Percentiles rank a stretch among this genome's conserved stretches.
These are phyloP conservation scores for Epinotia ramella DNA, from an alignment of 2,888 invertebrate species.

Conservation along the genomic window DNA sequence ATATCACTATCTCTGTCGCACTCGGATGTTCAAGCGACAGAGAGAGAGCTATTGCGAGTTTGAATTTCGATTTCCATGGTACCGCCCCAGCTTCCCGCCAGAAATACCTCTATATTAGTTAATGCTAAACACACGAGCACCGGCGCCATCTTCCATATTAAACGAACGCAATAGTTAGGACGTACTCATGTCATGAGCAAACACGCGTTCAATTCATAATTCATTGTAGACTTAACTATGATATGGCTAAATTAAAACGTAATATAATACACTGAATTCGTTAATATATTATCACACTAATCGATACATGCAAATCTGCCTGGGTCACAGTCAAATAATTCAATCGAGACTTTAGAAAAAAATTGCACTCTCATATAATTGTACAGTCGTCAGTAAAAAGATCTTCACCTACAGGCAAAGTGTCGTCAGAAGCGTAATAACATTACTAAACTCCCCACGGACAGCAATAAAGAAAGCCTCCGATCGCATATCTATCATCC, in stretches of 20 bases:
- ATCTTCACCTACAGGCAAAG: too few species aligned
- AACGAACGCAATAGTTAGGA: constrained; percentile 59
- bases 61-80: too few species aligned
- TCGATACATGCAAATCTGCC: constrained; percentile 28
- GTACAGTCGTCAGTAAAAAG: too few species aligned
- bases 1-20: too few species aligned
- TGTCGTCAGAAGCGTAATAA: too few species aligned
- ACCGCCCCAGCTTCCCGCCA: too few species aligned
- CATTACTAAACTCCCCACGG: too few species aligned
- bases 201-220: constrained; percentile 49
- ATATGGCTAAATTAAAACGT: constrained; percentile 65
- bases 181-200: constrained; percentile 68
- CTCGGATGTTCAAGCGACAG: too few species aligned
- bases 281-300: constrained; percentile 66
- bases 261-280: constrained; percentile 52
- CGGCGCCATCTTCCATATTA: constrained; percentile 42
- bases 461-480: too few species aligned
- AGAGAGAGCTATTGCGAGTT: too few species aligned
- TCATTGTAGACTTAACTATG: constrained; percentile 58
- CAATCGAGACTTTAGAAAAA: constrained; percentile 26
- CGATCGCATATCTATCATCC: too few species aligned
- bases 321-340: constrained; percentile 11
- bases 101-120: too few species aligned
- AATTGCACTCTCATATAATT: neutral
- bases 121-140: constrained; percentile 47